Base-by-base conservation (phyloP, 2,113 vertebrate genomes). In the Mohoua ochrocephala region DNA sequence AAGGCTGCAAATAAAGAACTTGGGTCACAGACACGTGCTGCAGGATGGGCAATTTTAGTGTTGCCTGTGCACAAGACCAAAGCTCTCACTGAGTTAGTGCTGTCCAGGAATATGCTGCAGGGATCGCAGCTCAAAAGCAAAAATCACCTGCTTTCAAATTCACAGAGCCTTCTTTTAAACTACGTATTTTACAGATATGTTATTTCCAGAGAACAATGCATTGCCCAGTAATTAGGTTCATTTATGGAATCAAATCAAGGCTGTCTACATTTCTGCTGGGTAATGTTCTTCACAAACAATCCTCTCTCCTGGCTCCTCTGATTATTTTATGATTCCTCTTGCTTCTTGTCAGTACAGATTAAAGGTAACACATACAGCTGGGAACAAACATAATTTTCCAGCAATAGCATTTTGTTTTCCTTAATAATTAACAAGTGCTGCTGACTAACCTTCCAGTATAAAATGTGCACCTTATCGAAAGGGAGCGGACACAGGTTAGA, bases 361-460 rank as follows among this genome's bases (percentile, higher is more conserved):
- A 98, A 97, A 98, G 97, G 97, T 95, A 97, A 95, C 97, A 87
- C 95, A 95, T 90, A 95, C 97, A 98, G 96, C 97, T 98, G 96
- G 97, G 97, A 98, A 97, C 96, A 98, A 96, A 97, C 97, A 96
- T 93, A 94, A 96, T 97, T 98, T 98, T 98, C 97, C 95, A 97
- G 96, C 93, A 97, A 96, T 60, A 98, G 96, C 96, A 95, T 98
- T 98, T 98, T 97, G 96, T 98, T 98, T 98, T 97, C 96, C 98
- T 98, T 97, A 98, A 98, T 98, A 97, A 98, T 98, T 98, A 98
- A 98, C 97, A 97, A 97, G 94, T 69, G 91, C 96, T 89, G 92
- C 97, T 97, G 96, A 97, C 96, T 97, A 97, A 97, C 96, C 97
- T 95, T 93, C 95, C 94, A 94, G 84, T 60, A 93, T 76, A 89